Base-by-base conservation (phyloP, 1,140 invertebrate genomes). In the Dendrolimus punctatus region DNA sequence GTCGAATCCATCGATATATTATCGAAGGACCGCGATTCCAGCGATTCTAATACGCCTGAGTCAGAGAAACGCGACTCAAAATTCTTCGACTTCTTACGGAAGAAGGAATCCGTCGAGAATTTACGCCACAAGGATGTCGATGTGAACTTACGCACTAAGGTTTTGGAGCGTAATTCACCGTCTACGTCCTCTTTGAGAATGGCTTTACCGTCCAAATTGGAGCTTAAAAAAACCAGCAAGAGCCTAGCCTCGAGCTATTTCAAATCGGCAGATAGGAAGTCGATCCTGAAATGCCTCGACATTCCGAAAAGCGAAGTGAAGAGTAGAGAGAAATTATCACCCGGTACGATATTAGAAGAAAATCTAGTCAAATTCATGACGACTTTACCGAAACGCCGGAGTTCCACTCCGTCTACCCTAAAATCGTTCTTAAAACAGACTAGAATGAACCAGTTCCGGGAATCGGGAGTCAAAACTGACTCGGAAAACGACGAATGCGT, bases 241-340 rank as follows among this genome's bases (percentile, higher is more conserved):
- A 79, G 74, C 46, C 37, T 81, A 9, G 68, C 78, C 0, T 66
- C 79, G 0, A 82, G 73, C 41, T 78, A 80, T 1, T 59, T 73
- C 50, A 73, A 62, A 46, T 37, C 70, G 0, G 77, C 80, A 3
- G 57, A 55, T 6, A 74, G 63, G 36, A 64, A 57, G 23, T 56
- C 69, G 5, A 68, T 69, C 0, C 40, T 82, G 0, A 70, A 73
- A 45, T 81, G 74, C 40, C 76, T 85, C 39, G 82, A 85, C 23
- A 23, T 83, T 4, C 68, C 73, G 2, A 81, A 75, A 51, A 9
- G 72, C 9, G 41, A 61, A 4, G 10, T 5, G 39, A 54, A 37
- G 65, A 70, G 8, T 5, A 68, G 64, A 52, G 64, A 62, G 0
- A 60, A 59, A 49, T 41, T 60, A 1, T 51, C 66, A 0, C 64